Evolutionary conservation across 1,140 invertebrate genomes (phyloP).

Genomic region (Brevipalpus yothersi): DNA sequence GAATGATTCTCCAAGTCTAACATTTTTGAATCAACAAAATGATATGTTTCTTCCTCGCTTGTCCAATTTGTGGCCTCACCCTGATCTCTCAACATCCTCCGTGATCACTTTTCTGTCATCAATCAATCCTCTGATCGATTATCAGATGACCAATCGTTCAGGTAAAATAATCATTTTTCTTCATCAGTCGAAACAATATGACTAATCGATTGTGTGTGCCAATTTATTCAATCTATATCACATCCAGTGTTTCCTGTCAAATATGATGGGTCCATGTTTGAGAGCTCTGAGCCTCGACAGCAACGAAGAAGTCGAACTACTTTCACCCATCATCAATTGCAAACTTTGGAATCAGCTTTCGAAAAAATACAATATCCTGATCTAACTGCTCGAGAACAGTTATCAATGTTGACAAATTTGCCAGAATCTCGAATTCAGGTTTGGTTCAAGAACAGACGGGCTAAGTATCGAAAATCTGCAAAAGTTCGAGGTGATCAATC

Average conservation of each 20-base stretch:
- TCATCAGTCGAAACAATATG: too few relatives aligned
- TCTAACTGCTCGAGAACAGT: constrained; percentile 14
- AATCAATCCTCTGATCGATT: not conserved
- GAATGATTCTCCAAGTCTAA: too few relatives aligned
- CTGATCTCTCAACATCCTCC: too few relatives aligned
- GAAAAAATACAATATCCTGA: constrained; percentile 17
- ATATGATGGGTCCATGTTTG: not conserved
- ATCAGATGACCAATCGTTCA: not conserved
- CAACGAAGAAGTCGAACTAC: constrained; percentile 15
- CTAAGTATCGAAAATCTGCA: not conserved
- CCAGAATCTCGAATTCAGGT: constrained; percentile 17
- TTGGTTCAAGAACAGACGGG: constrained; percentile 3
- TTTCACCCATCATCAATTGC: constrained; percentile 15
- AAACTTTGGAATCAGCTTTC: constrained; percentile 14
- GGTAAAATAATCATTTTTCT: not conserved
- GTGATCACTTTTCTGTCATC: not conserved
- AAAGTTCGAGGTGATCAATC: not conserved
- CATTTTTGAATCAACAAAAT: too few relatives aligned
- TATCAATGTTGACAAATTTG: constrained; percentile 15
- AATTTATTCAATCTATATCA: not conserved
- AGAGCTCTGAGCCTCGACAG: constrained; percentile 5
- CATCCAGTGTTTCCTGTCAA: not conserved
- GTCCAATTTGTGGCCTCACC: too few relatives aligned
- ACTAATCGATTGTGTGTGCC: not conserved
- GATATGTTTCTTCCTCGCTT: too few relatives aligned